Evolutionary conservation across 2,888 invertebrate species (phyloP), one percentile per base, ranked within the genome.

Genomic region (Dorcus hopei): DNA sequence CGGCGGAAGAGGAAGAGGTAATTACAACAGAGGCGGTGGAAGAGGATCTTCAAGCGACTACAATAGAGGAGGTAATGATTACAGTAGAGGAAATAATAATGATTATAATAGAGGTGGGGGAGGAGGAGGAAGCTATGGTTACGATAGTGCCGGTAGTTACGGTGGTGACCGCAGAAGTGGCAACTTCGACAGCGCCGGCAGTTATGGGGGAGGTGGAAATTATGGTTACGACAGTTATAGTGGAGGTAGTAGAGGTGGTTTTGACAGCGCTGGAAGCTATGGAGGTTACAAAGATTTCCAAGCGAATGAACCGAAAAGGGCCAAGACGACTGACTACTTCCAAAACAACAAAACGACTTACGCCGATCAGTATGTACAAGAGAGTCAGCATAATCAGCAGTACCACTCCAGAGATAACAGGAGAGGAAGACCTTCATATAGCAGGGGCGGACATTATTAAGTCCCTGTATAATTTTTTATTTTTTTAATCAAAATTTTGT

Each of bases 311-410:
- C 74, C 76, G 45, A 78, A 78, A 68, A 65, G 78, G 19, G 72
- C 73, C n/a, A 77, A 76, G 68, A 77, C 78, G 52, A 79, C 75
- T 58, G 78, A 79, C 64, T 73, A 72, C 55, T 78, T 75, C 68
- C 77, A 77, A 71, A 70, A 71, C 50, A 74, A 72, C 61, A 75
- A 72, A 57, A 70, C 70, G 0, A 76, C 74, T 2, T 78, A 79
- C 63, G 76, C 78, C 3, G 79, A 79, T 70, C 78, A 79, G 58
- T 79, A 79, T 61, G 79, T 78, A 8, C 76, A 78, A 65, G 79
- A 79, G 56, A 73, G 67, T 48, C 71, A 76, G 52, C 74, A 74
- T 33, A 79, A 79, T 68, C 76, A 75, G 67, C 80, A 74, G 62
- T 79, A 72, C 61, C 69, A 71, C 65, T 68, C 67, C 38, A 69